Evolutionary conservation across 2,113 vertebrate species (phyloP), one percentile per base, ranked within the genome.

Genomic region (Oncorhynchus masou): DNA sequence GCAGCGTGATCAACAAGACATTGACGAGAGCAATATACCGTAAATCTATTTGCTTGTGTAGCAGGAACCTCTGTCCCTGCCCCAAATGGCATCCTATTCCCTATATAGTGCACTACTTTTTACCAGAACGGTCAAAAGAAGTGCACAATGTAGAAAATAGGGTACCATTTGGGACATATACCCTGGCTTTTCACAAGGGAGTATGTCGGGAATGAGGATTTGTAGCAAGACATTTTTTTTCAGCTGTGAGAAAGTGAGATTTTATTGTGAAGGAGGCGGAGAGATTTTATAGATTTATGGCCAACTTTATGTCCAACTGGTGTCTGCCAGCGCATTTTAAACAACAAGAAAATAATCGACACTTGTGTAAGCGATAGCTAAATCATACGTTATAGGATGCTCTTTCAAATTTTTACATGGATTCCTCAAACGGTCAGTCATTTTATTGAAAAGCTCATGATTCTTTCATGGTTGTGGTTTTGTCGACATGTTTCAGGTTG

Each of bases 21-120:
- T 80, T 57, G 73, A 76, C 73, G 76, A 81, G 82, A 78, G 66
- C 59, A 48, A 77, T 72, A 48, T 70, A 67, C 65, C 77, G 77
- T 27, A 9, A 57, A 49, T 76, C 64, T 79, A 72, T 75, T 73
- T 79, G 64, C 31, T 51, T 27, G 3, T n/a, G 0, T 68, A 54
- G 67, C 54, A n/a, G 59, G 66, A n/a, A 5, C 16, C 9, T 45
- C 12, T 13, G 70, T 77, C 22, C 25, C 2, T 11, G n/a, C 24
- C 60, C 22, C 9, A 54, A 54, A 54, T 64, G 60, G 24, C 2
- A 24, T 5, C 8, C 60, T 19, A 19, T 54, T 19, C 51, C 51
- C 51, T 54, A 19, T 54, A 54, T 54, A 16, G 51, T 5, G 51
- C 51, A 54, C 51, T 54, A 5, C 13, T 45, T 11, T 45, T 16